phyloP scores from a whole-genome alignment of 2,888 invertebrate genomes.

The Aphodius granarius region DNA sequence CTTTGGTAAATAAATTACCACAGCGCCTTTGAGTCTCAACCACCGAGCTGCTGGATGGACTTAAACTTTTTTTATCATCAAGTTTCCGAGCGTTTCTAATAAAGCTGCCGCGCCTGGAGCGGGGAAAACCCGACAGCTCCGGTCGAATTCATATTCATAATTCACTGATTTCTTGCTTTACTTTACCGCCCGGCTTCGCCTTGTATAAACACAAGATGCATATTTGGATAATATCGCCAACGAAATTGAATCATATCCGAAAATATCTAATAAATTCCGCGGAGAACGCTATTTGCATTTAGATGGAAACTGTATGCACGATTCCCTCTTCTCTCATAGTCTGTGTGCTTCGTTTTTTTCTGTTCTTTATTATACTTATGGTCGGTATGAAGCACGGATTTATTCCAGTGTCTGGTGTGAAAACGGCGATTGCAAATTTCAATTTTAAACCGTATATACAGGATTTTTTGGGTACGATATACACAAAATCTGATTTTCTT shows the following conservation, averaged over 20 bases:
- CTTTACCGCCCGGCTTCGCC: not conserved
- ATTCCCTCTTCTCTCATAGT: not conserved
- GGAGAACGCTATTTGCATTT: conserved; percentile 24
- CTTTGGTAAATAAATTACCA: not conserved
- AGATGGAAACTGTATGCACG: conserved; percentile 24
- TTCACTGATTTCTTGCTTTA: not conserved
- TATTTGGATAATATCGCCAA: not conserved
- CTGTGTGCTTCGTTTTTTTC: not conserved
- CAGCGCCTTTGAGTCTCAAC: not conserved
- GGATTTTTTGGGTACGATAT: too few relatives aligned
- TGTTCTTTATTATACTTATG: conserved; percentile 8
- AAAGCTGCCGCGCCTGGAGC: not conserved
- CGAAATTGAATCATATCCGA: conserved; percentile 25
- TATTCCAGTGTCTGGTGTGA: not conserved
- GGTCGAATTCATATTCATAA: not conserved
- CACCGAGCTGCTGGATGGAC: not conserved
- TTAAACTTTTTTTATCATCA: not conserved
- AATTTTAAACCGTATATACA: too few relatives aligned
- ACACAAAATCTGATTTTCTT: too few relatives aligned
- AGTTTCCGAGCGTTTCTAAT: not conserved
- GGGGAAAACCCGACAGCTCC: not conserved
- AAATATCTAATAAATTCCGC: conserved; percentile 26
- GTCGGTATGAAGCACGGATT: conserved; percentile 1
- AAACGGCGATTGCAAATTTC: not conserved
- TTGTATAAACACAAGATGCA: not conserved